Conservation (phyloP, 2,113 vertebrate genomes). For the Xiphophorus hellerii region DNA sequence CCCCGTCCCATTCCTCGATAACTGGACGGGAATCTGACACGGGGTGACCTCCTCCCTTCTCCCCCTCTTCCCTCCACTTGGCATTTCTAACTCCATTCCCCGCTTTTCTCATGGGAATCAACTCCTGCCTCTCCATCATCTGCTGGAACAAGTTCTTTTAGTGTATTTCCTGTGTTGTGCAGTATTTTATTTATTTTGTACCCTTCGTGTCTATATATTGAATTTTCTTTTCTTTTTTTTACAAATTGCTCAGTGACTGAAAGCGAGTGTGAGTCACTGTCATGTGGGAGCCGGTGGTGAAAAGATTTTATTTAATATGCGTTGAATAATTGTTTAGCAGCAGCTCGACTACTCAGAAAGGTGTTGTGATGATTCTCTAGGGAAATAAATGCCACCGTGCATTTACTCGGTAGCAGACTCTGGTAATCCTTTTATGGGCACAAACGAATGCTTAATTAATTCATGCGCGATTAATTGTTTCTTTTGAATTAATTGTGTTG, state of each 20-base stretch:
- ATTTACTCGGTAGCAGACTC: conserved; percentile 25
- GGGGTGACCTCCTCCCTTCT: not conserved
- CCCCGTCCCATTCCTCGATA: conserved; percentile 17
- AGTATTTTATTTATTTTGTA: conserved; percentile 76
- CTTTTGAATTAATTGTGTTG: not conserved
- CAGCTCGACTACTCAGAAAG: conserved; percentile 17
- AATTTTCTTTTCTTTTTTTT: conserved; percentile 11
- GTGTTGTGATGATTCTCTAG: conserved; percentile 25
- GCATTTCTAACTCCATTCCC: conserved; percentile 21
- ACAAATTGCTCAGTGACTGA: conserved; percentile 26
- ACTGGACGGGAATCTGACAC: not conserved
- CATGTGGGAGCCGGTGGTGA: conserved; percentile 35
- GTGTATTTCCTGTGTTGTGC: conserved; percentile 59
- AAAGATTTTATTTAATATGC: conserved; percentile 62
- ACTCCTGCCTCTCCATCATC: conserved; percentile 21
- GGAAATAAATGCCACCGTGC: conserved; percentile 1
- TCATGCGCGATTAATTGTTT: not conserved
- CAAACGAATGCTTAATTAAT: conserved; percentile 24
- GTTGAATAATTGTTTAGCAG: conserved; percentile 39
- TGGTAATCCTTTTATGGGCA: conserved; percentile 19
- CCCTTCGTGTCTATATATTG: conserved; percentile 57
- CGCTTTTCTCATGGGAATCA: conserved; percentile 20
- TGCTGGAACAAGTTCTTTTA: conserved; percentile 26
- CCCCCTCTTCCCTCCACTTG: not conserved
- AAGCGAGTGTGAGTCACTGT: conserved; percentile 25